A percentile compares a stretch with the other conserved stretches of the same genome.
These are phyloP conservation scores for Diceros bicornis DNA, from an alignment of 2,797 vertebrate genomes.

Conservation along the genomic window DNA sequence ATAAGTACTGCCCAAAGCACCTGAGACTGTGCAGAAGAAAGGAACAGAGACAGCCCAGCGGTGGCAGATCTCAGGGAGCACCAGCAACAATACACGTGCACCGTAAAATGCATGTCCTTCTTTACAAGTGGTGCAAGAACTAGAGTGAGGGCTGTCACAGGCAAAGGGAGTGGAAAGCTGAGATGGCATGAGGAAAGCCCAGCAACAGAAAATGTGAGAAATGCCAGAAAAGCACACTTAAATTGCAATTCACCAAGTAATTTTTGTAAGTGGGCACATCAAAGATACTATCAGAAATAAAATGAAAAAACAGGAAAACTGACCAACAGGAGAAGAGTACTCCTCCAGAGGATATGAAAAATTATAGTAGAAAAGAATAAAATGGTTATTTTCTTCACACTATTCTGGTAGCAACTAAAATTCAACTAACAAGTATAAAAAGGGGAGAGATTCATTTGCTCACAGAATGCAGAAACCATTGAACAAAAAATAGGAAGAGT, in stretches of 20 bases:
- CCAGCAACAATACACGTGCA: neutral
- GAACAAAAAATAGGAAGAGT: neutral
- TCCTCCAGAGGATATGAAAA: neutral
- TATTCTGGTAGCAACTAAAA: constrained; percentile 2
- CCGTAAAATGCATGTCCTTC: neutral
- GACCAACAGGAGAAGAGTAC: neutral
- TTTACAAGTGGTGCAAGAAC: neutral
- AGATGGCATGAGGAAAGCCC: neutral
- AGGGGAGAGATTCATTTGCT: neutral
- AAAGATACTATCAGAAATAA: neutral
- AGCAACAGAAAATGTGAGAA: constrained; percentile 1
- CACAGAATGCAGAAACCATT: neutral
- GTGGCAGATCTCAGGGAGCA: neutral
- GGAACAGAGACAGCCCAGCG: neutral
- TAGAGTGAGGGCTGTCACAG: neutral
- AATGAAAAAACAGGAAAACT: constrained; percentile 33
- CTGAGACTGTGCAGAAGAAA: neutral
- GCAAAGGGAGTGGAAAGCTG: neutral
- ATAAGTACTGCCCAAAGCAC: neutral
- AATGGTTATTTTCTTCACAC: neutral
- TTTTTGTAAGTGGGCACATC: neutral
- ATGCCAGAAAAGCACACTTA: neutral
- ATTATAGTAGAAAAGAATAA: neutral
- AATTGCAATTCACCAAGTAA: neutral
- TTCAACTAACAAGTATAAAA: neutral